Evolutionary conservation across 2,113 vertebrate genomes (phyloP).

Genomic region (Ia io): DNA sequence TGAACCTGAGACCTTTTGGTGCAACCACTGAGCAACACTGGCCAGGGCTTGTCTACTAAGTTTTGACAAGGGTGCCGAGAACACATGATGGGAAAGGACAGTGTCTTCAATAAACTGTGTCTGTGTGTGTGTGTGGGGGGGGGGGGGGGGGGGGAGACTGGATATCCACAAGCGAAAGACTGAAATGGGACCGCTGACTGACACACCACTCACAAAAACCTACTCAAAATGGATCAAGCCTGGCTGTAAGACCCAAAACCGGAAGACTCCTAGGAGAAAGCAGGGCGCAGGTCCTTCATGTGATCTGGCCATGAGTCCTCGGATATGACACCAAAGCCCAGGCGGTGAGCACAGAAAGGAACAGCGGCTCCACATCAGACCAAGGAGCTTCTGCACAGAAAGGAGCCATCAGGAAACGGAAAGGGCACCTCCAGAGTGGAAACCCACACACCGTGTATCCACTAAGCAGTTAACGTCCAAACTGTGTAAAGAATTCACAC

Average conservation of each 20-base stretch:
- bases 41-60: no score
- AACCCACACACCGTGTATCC: fast-evolving
- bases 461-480: no score
- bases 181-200: background rate
- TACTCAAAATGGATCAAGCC: no score
- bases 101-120: background rate
- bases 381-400: background rate
- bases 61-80: background rate
- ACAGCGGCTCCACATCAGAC: background rate
- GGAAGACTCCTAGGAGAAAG: background rate
- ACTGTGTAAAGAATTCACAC: background rate
- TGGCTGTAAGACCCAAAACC: background rate
- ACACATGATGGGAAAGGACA: background rate
- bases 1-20: no score
- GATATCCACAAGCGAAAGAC: no score
- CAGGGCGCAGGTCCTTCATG: background rate
- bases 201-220: background rate
- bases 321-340: background rate
- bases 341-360: no score
- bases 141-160: no score
- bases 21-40: no score
- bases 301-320: background rate
- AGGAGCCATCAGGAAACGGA: fast-evolving
- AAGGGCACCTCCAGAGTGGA: no score
- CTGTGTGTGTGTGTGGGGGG: no score